Evolutionary conservation across 2,113 vertebrate genomes (phyloP), one percentile per base, ranked within the genome.

Genomic region (Caranx melampygus): DNA sequence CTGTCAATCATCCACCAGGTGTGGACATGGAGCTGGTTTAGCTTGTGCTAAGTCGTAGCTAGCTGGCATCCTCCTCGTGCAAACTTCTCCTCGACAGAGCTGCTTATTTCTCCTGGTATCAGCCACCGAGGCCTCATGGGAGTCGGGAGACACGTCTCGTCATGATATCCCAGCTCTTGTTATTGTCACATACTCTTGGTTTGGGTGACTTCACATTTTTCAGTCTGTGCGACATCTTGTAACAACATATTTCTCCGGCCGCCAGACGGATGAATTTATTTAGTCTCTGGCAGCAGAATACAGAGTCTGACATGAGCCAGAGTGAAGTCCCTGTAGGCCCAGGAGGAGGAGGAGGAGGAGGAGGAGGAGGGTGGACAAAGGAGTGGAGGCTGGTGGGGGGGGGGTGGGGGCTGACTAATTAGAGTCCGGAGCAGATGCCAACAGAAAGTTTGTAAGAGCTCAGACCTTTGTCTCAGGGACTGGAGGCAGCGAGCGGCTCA

Each of bases 81-180:
- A 52, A 31, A 31, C 8, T 16, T 51, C 12, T 26, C 26, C 26
- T 26, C 26, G 42, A 55, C 16, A 35, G 9, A 11, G 16, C 47
- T 7, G 3, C 60, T 61, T 35, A 26, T 72, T 72, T 60, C 49
- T 10, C 18, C 51, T 20, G 21, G 16, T 35, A 1, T 61, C 4
- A 7, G 49, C 52, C 21, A 20, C 14, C 45, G 42, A 0, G 4
- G 16, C 0, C 12, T 0, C 0, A 0, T 51, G 34, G 21, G 3
- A 16, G 14, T 26, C 16, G 15, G 3, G n/a, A 0, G 40, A 64
- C 49, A 57, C 49, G 14, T 13, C 5, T 26, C 14, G 26, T 9
- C 26, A 31, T 35, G 16, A 44, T 49, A 74, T 13, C n/a, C 51
- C 40, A n/a, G 3, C 33, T 2, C 31, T 5, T 57, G n/a, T 10